Evolutionary conservation across 2,888 invertebrate genomes (phyloP).

Genomic region (Agrochola lychnidis): DNA sequence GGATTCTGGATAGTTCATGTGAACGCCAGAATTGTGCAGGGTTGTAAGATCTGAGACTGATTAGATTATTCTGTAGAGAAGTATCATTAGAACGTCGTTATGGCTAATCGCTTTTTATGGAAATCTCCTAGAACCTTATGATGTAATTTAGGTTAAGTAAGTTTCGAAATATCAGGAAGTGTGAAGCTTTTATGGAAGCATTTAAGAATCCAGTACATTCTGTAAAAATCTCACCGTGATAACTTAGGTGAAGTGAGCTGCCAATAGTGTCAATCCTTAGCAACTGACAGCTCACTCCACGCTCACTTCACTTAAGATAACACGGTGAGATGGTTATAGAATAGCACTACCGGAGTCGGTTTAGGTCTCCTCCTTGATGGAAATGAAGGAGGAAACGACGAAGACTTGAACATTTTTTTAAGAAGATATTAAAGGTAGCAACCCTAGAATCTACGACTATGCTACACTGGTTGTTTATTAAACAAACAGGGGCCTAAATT

Average conservation of each 20-base stretch:
- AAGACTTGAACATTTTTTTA: not conserved
- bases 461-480: conserved; percentile 30
- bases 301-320: too few relatives aligned
- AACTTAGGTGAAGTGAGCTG: too few relatives aligned
- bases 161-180: not conserved
- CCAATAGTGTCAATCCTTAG: too few relatives aligned
- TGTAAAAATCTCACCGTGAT: too few relatives aligned
- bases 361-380: not conserved
- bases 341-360: too few relatives aligned
- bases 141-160: not conserved
- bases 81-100: conserved; percentile 24
- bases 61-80: conserved; percentile 3
- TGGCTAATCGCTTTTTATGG: conserved; percentile 6
- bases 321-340: too few relatives aligned
- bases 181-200: not conserved
- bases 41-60: conserved; percentile 31
- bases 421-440: not conserved
- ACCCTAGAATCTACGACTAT: conserved; percentile 22
- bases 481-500: conserved; percentile 51
- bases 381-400: too few relatives aligned
- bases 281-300: too few relatives aligned
- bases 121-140: not conserved
- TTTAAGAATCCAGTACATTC: not conserved
- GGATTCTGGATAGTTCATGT: conserved; percentile 59
- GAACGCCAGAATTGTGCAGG: conserved; percentile 37